These are phyloP conservation scores for Drosophila kokeensis DNA, from an alignment of 2,888 invertebrate species.

Conservation along the genomic window DNA sequence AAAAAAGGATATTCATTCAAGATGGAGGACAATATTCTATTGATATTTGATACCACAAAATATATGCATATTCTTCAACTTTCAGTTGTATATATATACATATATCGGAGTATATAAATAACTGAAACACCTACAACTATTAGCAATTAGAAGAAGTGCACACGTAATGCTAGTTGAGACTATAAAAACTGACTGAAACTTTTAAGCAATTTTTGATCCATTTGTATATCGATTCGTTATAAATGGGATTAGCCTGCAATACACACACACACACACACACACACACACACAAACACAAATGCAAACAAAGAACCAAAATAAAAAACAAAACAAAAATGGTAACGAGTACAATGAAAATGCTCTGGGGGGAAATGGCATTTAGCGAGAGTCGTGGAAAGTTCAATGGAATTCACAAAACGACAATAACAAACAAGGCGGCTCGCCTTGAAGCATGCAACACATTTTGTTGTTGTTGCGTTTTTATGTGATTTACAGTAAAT, in stretches of 20 bases:
- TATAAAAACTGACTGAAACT: neutral
- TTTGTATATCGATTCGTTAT: conserved; percentile 1
- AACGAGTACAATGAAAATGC: conserved; percentile 10
- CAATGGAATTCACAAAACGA: conserved; percentile 47
- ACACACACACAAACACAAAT: neutral
- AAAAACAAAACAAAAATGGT: neutral
- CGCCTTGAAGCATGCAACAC: conserved; percentile 60
- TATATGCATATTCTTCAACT: neutral
- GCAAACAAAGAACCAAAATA: neutral
- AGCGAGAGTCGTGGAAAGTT: conserved; percentile 35
- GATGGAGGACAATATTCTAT: too few species aligned
- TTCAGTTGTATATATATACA: neutral
- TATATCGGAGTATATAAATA: neutral
- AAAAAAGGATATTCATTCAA: too few species aligned
- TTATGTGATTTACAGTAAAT: conserved; percentile 71
- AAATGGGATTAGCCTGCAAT: neutral
- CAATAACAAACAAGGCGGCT: conserved; percentile 17
- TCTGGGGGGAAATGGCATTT: conserved; percentile 5
- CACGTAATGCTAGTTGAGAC: neutral
- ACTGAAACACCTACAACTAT: neutral
- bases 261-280: neutral
- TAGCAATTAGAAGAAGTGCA: neutral
- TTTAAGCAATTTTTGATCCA: neutral
- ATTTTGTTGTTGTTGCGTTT: conserved; percentile 43
- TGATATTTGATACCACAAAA: neutral